A percentile compares a stretch with the other conserved stretches of the same genome.
Evolutionary conservation across 2,797 vertebrate genomes (phyloP).

Genomic region (Alectoris magna): DNA sequence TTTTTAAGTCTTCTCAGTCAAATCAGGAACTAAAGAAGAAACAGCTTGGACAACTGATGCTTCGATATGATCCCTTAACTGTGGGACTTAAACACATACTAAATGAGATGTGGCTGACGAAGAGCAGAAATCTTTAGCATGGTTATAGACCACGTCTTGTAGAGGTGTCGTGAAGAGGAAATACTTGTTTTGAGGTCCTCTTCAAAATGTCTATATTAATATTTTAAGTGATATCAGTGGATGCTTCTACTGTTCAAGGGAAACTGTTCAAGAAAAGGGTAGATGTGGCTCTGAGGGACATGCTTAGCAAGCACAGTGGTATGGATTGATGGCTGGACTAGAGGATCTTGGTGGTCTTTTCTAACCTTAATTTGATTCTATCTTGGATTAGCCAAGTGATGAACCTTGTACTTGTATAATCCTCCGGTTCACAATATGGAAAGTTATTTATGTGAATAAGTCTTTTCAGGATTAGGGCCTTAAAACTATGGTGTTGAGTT

Average conservation of each 20-base stretch:
- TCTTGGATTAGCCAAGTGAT: not conserved
- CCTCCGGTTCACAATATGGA: accelerated
- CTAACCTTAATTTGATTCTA: too few species aligned
- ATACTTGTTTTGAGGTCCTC: not conserved
- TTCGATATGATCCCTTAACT: not conserved
- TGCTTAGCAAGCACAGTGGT: too few species aligned
- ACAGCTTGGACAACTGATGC: not conserved
- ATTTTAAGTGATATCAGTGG: accelerated
- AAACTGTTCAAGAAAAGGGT: too few species aligned
- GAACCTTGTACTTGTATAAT: not conserved
- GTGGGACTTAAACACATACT: not conserved
- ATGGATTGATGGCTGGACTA: too few species aligned
- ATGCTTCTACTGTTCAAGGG: not conserved
- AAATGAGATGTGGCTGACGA: not conserved
- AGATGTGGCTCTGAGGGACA: too few species aligned
- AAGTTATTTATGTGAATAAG: not conserved
- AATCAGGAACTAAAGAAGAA: not conserved
- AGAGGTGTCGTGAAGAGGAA: not conserved
- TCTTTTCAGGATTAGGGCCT: not conserved
- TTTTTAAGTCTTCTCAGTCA: not conserved
- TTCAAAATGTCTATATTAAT: not conserved
- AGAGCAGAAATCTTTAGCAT: not conserved
- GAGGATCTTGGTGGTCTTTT: too few species aligned
- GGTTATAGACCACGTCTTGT: not conserved
- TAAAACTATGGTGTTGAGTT: not conserved